These are phyloP conservation scores for Dicyrtomina minuta DNA, from an alignment of 2,888 invertebrate genomes.

Conservation along the genomic window DNA sequence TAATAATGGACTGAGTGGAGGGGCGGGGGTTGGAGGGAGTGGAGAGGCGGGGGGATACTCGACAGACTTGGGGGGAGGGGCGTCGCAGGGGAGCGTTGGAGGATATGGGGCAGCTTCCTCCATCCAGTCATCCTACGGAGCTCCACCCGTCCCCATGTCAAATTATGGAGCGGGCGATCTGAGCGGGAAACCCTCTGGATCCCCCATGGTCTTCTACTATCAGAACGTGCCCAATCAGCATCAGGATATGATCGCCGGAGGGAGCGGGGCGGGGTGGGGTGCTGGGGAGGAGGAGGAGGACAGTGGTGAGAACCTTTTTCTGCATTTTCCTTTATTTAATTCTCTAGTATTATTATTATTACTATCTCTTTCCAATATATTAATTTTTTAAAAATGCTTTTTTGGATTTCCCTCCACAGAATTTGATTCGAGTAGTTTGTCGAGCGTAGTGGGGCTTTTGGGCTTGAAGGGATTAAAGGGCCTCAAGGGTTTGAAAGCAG, in stretches of 20 bases:
- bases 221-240: conserved; percentile 18
- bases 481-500: conserved; percentile 13
- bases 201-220: conserved; percentile 27
- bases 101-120: conserved; percentile 13
- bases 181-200: not conserved
- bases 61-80: not conserved
- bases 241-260: conserved; percentile 6
- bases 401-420: not conserved
- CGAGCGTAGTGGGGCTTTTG: not conserved
- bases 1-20: not conserved
- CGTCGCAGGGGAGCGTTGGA: not conserved
- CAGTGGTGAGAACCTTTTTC: conserved; percentile 7
- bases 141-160: conserved; percentile 16
- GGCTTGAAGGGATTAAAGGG: conserved; percentile 13
- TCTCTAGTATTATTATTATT: too few species aligned
- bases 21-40: not conserved
- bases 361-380: too few species aligned
- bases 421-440: not conserved
- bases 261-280: conserved; percentile 19
- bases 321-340: not conserved
- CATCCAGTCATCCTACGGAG: conserved; percentile 15
- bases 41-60: not conserved
- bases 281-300: conserved; percentile 11
- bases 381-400: not conserved
- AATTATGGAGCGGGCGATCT: conserved; percentile 17